phyloP scores from a whole-genome alignment of 2,888 invertebrate genomes.

The Thereva nobilitata region DNA sequence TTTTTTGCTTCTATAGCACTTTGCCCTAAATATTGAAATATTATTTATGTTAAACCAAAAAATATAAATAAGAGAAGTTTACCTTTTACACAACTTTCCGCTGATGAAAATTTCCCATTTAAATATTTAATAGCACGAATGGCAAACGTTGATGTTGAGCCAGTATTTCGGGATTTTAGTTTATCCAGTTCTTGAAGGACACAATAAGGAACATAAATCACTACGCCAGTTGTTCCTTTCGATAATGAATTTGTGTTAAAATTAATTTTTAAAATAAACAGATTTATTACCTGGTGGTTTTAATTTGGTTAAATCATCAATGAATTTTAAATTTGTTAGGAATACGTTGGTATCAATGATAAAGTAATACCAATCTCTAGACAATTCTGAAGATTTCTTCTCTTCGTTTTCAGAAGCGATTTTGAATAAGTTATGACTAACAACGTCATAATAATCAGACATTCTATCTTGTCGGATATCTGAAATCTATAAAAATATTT shows the following conservation, averaged over 20 bases:
- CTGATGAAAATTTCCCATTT: conserved; percentile 48
- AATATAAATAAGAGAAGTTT: background rate
- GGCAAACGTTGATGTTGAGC: conserved; percentile 44
- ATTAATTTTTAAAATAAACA: background rate
- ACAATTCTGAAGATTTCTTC: conserved; percentile 41
- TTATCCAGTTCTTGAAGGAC: conserved; percentile 62
- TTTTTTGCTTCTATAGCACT: conserved; percentile 57
- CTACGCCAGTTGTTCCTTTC: conserved; percentile 48
- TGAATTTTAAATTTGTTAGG: conserved; percentile 54
- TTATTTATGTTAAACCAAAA: background rate
- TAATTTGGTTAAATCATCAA: conserved; percentile 52
- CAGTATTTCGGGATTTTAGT: conserved; percentile 52
- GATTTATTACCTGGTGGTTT: conserved; percentile 46
- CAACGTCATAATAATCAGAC: conserved; percentile 45
- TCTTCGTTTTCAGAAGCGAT: conserved; percentile 43
- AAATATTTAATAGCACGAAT: conserved; percentile 51
- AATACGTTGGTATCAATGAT: conserved; percentile 62
- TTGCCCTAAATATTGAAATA: conserved; percentile 54
- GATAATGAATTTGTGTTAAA: background rate
- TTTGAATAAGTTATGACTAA: conserved; percentile 49
- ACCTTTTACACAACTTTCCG: conserved; percentile 9
- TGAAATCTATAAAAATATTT: conserved; percentile 3
- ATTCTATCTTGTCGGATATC: conserved; percentile 18
- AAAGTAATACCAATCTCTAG: conserved; percentile 51
- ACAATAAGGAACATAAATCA: conserved; percentile 60